These are phyloP conservation scores for Telmatherina bonti DNA, from an alignment of 2,797 vertebrate species.

Conservation along the genomic window DNA sequence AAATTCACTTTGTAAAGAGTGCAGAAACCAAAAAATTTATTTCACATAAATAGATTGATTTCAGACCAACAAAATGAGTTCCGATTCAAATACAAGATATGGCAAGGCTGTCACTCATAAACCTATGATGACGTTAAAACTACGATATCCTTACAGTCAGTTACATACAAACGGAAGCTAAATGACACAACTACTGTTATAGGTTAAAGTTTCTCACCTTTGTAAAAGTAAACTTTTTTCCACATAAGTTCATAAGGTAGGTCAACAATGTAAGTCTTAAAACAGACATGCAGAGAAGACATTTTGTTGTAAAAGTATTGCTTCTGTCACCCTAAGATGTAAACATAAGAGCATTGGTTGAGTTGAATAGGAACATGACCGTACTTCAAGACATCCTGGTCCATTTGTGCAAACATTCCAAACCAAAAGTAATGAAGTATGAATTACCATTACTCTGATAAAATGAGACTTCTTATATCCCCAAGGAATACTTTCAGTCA, in stretches of 20 bases:
- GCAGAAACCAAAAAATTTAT: conserved; percentile 25
- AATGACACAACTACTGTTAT: conserved; percentile 2
- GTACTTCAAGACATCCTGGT: conserved; percentile 69
- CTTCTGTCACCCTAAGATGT: conserved; percentile 62
- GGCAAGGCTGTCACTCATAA: conserved; percentile 8
- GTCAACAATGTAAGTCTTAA: conserved; percentile 8
- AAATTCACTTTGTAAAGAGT: conserved; percentile 1
- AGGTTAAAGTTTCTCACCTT: conserved; percentile 17
- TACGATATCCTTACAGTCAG: conserved; percentile 7
- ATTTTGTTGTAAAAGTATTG: conserved; percentile 62
- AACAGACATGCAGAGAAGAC: conserved; percentile 56
- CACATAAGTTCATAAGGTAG: conserved; percentile 19
- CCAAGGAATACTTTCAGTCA: not conserved
- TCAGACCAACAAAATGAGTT: conserved; percentile 20
- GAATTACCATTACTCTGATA: not conserved
- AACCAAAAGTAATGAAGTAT: conserved; percentile 17
- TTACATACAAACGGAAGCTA: conserved; percentile 15
- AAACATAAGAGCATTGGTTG: conserved; percentile 55
- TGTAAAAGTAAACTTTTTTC: conserved; percentile 19
- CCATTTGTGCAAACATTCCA: conserved; percentile 75
- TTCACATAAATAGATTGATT: not conserved
- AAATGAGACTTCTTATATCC: not conserved
- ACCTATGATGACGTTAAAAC: conserved; percentile 13
- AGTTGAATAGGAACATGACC: conserved; percentile 39
- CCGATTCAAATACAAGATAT: conserved; percentile 16